Conservation (phyloP, 2,113 vertebrate genomes). For the Thamnaconus septentrionalis region DNA sequence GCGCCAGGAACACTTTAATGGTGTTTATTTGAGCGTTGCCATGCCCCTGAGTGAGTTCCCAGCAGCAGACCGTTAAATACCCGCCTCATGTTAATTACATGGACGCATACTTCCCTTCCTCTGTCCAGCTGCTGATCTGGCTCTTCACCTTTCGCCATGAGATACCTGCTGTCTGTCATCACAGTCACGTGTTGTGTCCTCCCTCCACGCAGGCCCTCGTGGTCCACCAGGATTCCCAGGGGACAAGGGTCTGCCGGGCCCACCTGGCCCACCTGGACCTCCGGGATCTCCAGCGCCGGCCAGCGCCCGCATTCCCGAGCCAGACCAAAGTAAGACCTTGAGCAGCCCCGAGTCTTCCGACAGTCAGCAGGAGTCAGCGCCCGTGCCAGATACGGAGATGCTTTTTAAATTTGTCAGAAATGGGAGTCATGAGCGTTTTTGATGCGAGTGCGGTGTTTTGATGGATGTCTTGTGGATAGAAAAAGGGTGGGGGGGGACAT, state of each 20-base stretch:
- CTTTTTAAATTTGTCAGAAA: too few relatives aligned
- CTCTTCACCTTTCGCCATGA: slow-evolving; percentile 3
- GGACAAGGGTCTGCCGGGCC: slow-evolving; percentile 83
- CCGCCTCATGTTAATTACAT: slow-evolving; percentile 53
- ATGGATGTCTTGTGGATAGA: too few relatives aligned
- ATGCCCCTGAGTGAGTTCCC: slow-evolving; percentile 36
- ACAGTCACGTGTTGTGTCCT: slow-evolving; percentile 4
- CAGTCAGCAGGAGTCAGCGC: not conserved
- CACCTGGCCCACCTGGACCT: slow-evolving; percentile 78
- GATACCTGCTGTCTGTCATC: too few relatives aligned
- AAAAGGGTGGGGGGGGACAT: too few relatives aligned
- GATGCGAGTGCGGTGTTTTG: too few relatives aligned
- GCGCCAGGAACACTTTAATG: slow-evolving; percentile 49
- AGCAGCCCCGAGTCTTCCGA: not conserved
- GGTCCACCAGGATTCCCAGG: slow-evolving; percentile 85
- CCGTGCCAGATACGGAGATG: too few relatives aligned
- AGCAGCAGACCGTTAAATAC: slow-evolving; percentile 36
- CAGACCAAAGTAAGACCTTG: slow-evolving; percentile 67
- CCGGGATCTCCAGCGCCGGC: slow-evolving; percentile 60
- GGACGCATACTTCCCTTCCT: slow-evolving; percentile 21
- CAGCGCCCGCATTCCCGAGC: slow-evolving; percentile 62
- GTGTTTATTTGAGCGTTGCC: slow-evolving; percentile 66
- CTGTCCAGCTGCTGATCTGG: slow-evolving; percentile 24
- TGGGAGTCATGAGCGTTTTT: too few relatives aligned
- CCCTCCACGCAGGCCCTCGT: slow-evolving; percentile 68